Conservation (phyloP, 1,140 invertebrate genomes). For the Drosophila sp. region DNA sequence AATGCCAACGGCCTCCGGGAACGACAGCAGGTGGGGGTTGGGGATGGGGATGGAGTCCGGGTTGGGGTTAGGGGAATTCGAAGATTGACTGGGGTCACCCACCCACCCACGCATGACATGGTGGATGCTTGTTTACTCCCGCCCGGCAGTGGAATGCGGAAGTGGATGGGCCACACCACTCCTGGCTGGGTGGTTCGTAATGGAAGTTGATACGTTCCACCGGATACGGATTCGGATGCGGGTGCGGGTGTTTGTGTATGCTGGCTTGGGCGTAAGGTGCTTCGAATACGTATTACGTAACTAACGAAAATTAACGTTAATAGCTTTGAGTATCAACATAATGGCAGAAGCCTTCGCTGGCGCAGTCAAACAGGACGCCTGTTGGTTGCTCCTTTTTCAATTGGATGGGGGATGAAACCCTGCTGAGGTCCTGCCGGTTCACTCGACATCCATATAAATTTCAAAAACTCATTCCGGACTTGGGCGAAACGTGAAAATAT, state of each 20-base stretch:
- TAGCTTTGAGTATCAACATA: constrained; percentile 79
- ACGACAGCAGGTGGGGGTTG: constrained; percentile 26
- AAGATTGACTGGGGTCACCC: constrained; percentile 25
- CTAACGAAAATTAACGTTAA: constrained; percentile 82
- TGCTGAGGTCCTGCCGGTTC: constrained; percentile 8
- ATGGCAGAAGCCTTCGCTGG: constrained; percentile 49
- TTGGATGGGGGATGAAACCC: constrained; percentile 39
- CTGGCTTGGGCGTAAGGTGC: constrained; percentile 63
- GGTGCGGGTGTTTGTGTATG: constrained; percentile 21
- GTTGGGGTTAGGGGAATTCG: constrained; percentile 1
- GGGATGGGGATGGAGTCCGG: too few species aligned
- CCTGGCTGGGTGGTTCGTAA: constrained; percentile 54
- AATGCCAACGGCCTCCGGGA: constrained; percentile 74
- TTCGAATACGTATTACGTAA: constrained; percentile 80
- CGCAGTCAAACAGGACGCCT: constrained; percentile 35
- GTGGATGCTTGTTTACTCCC: constrained; percentile 69
- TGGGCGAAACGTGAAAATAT: constrained; percentile 81
- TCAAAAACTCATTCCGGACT: constrained; percentile 79
- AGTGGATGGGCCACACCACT: constrained; percentile 9
- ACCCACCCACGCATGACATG: constrained; percentile 48
- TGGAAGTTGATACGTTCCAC: constrained; percentile 58
- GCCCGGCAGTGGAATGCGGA: constrained; percentile 38
- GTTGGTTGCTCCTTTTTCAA: constrained; percentile 46
- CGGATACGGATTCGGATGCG: constrained; percentile 10
- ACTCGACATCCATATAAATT: constrained; percentile 61